Base-by-base conservation (phyloP, 1,140 invertebrate species). In the Solenopsis fugax region DNA sequence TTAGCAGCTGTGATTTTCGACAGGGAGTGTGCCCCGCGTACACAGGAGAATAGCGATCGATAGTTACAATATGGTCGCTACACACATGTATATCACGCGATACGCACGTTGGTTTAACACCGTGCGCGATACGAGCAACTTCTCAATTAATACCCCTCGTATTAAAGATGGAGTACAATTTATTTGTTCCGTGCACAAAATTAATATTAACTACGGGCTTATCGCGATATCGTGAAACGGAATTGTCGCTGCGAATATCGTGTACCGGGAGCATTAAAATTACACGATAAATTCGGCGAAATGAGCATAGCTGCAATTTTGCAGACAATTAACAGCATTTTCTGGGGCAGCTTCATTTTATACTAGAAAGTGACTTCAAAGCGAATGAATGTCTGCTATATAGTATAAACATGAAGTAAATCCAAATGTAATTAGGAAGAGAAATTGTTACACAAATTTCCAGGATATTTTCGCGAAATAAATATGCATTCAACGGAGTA, bases 1-100 rank as follows among this genome's bases (percentile, higher is more conserved):
- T 90, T 90, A 90, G 89, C 89, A 90, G 86, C 65, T 64, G 69
- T 54, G 78, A 90, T 90, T 90, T 82, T 82, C 67, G 80, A 82
- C 58, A 72, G 52, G 7, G 60, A 67, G 13, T 54, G 21, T 41
- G 16, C 16, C 16, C 9, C 13, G 50, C 3, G 13, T 5, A 16
- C 52, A 45, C 37, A n/a, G 7, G 52, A 52, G 24, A 71, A 34
- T 18, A 29, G 37, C 78, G 52, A 72, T 82, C 65, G 65, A 82
- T 72, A 56, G 12, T 82, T 58, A 58, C 67, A 82, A 72, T 34
- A 72, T 37, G 37, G 34, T 58, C 18, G 12, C n/a, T 45, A 16
- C 29, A 56, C n/a, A 24, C 29, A 29, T 58, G 24, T 65, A 62
- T 48, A 54, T 37, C 45, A 12, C 13, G 77, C 45, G 21, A 82